Conservation (phyloP, 2,113 vertebrate genomes). For the Rallus limicola region DNA sequence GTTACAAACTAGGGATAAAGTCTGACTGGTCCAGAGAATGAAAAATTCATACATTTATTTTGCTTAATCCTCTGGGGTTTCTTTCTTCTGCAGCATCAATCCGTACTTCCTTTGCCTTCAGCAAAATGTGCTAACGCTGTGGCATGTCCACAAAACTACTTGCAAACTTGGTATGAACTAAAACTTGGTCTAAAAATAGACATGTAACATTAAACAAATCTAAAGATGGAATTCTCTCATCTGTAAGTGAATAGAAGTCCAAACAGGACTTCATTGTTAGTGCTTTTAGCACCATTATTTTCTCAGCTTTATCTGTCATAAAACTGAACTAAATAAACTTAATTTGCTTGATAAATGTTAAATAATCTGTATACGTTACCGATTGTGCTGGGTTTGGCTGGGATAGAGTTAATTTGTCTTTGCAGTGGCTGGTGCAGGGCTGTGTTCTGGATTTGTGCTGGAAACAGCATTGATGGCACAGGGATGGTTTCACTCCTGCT, state of each 20-base stretch:
- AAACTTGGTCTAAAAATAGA: constrained; percentile 43
- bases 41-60: neutral
- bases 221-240: neutral
- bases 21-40: neutral
- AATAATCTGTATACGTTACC: neutral
- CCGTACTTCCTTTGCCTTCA: constrained; percentile 3
- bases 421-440: too few relatives aligned
- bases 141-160: constrained; percentile 34
- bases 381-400: too few relatives aligned
- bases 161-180: constrained; percentile 11
- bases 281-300: neutral
- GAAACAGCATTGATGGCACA: too few relatives aligned
- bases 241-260: neutral
- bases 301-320: neutral
- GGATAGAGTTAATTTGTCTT: too few relatives aligned
- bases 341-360: neutral
- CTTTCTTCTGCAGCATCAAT: neutral
- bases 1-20: neutral
- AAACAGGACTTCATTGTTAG: neutral
- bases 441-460: too few relatives aligned
- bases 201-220: neutral
- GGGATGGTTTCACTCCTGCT: too few relatives aligned
- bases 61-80: neutral
- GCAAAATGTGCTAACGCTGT: constrained; percentile 2
- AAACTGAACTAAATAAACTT: neutral